phyloP scores from a whole-genome alignment of 2,888 invertebrate genomes.

The Esperia sulphurella region DNA sequence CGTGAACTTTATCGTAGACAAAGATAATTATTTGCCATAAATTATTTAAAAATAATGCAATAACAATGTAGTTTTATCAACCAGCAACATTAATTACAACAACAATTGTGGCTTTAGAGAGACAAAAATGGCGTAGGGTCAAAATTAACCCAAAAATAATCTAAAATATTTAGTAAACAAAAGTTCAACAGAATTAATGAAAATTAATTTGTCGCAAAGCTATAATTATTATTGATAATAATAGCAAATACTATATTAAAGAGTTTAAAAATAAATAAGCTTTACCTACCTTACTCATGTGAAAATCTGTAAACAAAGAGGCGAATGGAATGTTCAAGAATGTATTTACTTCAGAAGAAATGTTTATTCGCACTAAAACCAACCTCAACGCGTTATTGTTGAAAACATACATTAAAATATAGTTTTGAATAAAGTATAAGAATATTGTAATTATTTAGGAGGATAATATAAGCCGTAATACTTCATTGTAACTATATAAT shows the following conservation, averaged over 20 bases:
- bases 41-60: constrained; percentile 40
- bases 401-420: too few relatives aligned
- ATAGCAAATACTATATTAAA: constrained; percentile 13
- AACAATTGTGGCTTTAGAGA: constrained; percentile 20
- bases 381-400: too few relatives aligned
- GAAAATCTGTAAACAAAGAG: constrained; percentile 45
- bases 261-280: constrained; percentile 36
- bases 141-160: neutral
- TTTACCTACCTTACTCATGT: constrained; percentile 27
- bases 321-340: constrained; percentile 26
- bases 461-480: too few relatives aligned
- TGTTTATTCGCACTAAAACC: too few relatives aligned
- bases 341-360: too few relatives aligned
- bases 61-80: constrained; percentile 25
- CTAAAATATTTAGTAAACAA: constrained; percentile 53
- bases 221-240: constrained; percentile 20
- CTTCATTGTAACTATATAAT: too few relatives aligned
- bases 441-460: too few relatives aligned
- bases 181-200: constrained; percentile 53
- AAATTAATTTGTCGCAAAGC: constrained; percentile 46
- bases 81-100: constrained; percentile 41
- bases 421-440: too few relatives aligned
- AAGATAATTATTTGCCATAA: constrained; percentile 34
- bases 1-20: constrained; percentile 33
- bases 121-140: too few relatives aligned